Evolutionary conservation across 2,797 vertebrate species (phyloP).

Genomic region (Hyperoplus lanceolatus): DNA sequence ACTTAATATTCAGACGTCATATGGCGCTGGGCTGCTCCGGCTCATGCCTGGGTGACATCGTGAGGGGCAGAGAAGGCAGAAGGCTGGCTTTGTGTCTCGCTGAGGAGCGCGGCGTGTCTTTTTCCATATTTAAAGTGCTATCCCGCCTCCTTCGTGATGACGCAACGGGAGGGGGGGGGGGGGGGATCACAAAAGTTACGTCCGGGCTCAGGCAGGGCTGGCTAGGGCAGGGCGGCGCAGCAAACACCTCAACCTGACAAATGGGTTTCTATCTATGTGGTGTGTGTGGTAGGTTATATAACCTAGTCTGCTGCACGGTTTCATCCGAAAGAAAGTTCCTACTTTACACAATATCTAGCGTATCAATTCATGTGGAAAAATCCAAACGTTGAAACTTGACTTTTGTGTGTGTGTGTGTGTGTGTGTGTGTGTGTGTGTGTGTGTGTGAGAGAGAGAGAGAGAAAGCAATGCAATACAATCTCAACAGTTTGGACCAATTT

Average conservation of each 20-base stretch:
- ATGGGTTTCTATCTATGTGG: background rate
- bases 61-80: background rate
- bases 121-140: conserved; percentile 87
- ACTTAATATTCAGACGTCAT: conserved; percentile 37
- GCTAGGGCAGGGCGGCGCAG: conserved; percentile 40
- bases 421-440: too few species aligned
- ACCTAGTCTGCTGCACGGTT: too few species aligned
- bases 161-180: conserved; percentile 54
- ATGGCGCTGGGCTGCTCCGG: conserved; percentile 15
- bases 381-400: too few species aligned
- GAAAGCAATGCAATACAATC: background rate
- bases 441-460: too few species aligned
- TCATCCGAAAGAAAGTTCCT: too few species aligned
- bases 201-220: background rate
- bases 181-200: conserved; percentile 55
- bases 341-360: too few species aligned
- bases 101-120: conserved; percentile 67
- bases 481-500: background rate
- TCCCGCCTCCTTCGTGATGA: conserved; percentile 85
- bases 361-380: too few species aligned
- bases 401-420: too few species aligned
- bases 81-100: conserved; percentile 10
- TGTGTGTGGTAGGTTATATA: too few species aligned
- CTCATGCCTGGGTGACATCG: conserved; percentile 39
- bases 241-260: conserved; percentile 5